Evolutionary conservation across 2,888 invertebrate genomes (phyloP).

Genomic region (Unio pictorum): DNA sequence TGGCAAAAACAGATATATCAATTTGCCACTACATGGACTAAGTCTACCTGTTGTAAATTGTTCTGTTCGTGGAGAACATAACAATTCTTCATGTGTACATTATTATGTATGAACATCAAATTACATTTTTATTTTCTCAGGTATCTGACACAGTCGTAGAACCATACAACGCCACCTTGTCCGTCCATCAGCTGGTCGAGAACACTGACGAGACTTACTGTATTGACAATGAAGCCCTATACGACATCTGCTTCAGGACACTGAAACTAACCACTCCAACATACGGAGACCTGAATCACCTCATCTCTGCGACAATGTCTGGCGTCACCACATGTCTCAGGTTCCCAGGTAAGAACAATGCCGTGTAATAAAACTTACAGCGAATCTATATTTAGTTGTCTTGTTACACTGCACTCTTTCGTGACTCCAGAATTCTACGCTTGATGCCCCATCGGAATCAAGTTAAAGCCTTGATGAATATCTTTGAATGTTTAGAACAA

Average conservation of each 20-base stretch:
- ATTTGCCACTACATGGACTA: no score
- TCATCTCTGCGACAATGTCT: conserved; percentile 77
- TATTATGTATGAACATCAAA: not conserved
- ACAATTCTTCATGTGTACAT: no score
- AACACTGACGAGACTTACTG: conserved; percentile 92
- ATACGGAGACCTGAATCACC: conserved; percentile 90
- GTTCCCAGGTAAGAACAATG: conserved; percentile 78
- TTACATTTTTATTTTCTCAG: conserved; percentile 61
- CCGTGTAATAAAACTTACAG: no score
- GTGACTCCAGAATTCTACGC: no score
- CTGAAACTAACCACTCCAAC: conserved; percentile 86
- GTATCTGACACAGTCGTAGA: conserved; percentile 81
- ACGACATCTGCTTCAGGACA: conserved; percentile 92
- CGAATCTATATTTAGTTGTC: no score
- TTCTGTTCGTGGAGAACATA: not conserved
- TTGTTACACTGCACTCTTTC: no score
- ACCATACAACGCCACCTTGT: conserved; percentile 90
- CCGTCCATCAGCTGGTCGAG: conserved; percentile 80
- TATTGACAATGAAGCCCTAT: conserved; percentile 91
- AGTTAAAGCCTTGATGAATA: no score
- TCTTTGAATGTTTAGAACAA: no score
- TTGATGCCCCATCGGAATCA: no score
- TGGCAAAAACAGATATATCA: no score
- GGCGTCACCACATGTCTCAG: conserved; percentile 85
- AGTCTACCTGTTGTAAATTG: no score